A percentile compares a stretch with the other conserved stretches of the same genome.
phyloP scores from a whole-genome alignment of 1,140 invertebrate species.

The Daktulosphaira vitifoliae region DNA sequence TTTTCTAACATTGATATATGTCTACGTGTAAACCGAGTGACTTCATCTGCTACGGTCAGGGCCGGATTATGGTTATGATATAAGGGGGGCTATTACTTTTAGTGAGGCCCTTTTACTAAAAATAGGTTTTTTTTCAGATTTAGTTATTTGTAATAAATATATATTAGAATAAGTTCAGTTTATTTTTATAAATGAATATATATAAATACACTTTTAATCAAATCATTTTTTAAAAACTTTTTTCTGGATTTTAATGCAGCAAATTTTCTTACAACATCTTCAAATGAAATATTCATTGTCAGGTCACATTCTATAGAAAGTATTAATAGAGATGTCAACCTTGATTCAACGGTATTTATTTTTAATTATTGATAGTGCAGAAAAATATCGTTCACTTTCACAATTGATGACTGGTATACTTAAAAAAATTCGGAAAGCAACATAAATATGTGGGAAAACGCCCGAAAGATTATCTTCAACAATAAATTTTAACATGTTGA shows the following conservation, averaged over 20 bases:
- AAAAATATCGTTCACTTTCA: no score
- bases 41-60: no score
- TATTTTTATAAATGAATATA: neutral
- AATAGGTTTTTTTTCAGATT: neutral
- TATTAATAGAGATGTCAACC: neutral
- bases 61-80: neutral
- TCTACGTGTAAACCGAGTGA: no score
- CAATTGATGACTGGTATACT: no score
- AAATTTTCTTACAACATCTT: neutral
- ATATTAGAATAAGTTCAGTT: neutral
- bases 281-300: neutral
- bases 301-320: neutral
- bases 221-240: neutral
- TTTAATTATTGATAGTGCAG: no score
- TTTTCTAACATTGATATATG: no score
- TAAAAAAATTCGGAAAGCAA: no score
- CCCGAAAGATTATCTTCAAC: no score
- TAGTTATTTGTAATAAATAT: neutral
- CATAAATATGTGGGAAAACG: no score
- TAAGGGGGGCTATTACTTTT: neutral
- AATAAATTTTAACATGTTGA: no score
- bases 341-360: no score
- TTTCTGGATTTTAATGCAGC: neutral
- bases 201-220: neutral
- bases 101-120: neutral